Percentiles rank a stretch among this genome's conserved stretches.
These are phyloP conservation scores for Neolamprologus cancellatus DNA, from an alignment of 2,113 vertebrate genomes.

Conservation along the genomic window DNA sequence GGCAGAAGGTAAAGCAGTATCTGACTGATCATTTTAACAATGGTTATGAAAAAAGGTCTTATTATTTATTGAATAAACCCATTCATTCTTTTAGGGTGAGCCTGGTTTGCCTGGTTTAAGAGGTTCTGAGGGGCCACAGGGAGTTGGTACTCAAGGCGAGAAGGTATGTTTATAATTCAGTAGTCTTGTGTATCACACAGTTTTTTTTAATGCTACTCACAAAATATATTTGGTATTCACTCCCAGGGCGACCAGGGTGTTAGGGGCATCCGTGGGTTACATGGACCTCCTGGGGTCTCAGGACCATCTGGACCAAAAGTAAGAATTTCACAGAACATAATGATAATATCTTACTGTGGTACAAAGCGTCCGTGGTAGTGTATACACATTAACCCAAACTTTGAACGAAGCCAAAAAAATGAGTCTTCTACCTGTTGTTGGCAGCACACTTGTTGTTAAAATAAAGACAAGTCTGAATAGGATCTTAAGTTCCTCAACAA, in stretches of 20 bases:
- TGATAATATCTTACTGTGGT: not conserved
- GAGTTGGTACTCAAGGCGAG: constrained; percentile 81
- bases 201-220: not conserved
- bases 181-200: not conserved
- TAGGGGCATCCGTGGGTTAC: constrained; percentile 82
- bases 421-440: not conserved
- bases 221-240: not conserved
- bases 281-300: constrained; percentile 76
- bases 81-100: constrained; percentile 72
- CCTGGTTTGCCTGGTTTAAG: constrained; percentile 77
- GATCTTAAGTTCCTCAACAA: not conserved
- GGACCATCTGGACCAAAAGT: constrained; percentile 85
- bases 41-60: not conserved
- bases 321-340: not conserved
- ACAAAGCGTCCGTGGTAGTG: not conserved
- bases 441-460: not conserved
- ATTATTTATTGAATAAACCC: not conserved
- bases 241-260: constrained; percentile 83
- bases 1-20: constrained; percentile 74
- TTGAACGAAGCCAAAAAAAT: not conserved
- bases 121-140: constrained; percentile 78
- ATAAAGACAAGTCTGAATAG: not conserved
- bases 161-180: constrained; percentile 66
- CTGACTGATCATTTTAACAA: not conserved
- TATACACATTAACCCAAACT: not conserved